Evolutionary conservation across 2,797 vertebrate species (phyloP).

Genomic region (Onychomys arenicola): DNA sequence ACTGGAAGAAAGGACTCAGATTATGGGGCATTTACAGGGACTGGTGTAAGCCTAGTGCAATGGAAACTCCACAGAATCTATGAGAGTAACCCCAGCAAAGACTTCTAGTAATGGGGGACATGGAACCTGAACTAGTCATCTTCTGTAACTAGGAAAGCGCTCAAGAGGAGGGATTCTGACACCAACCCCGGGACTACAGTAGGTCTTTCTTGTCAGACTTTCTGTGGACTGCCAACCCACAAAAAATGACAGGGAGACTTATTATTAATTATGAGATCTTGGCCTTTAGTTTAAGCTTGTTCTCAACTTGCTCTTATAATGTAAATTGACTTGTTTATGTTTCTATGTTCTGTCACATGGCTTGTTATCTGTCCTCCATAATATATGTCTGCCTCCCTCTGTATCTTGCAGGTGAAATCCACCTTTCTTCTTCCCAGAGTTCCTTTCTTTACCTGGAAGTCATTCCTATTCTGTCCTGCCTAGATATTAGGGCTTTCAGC

Average conservation of each 20-base stretch:
- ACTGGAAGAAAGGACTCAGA: neutral
- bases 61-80: neutral
- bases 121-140: neutral
- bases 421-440: no score
- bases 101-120: neutral
- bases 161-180: neutral
- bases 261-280: neutral
- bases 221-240: neutral
- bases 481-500: no score
- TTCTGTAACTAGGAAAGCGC: neutral
- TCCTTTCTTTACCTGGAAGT: no score
- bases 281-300: neutral
- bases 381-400: no score
- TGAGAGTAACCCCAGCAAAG: neutral
- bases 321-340: no score
- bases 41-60: neutral
- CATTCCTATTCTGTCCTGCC: no score
- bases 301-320: no score
- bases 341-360: no score
- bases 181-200: neutral
- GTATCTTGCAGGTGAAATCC: no score
- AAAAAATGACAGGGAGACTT: neutral
- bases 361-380: no score
- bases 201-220: neutral
- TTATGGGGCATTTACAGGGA: neutral